These are phyloP conservation scores for Leucophenga maculata DNA, from an alignment of 2,888 invertebrate species.

Conservation along the genomic window DNA sequence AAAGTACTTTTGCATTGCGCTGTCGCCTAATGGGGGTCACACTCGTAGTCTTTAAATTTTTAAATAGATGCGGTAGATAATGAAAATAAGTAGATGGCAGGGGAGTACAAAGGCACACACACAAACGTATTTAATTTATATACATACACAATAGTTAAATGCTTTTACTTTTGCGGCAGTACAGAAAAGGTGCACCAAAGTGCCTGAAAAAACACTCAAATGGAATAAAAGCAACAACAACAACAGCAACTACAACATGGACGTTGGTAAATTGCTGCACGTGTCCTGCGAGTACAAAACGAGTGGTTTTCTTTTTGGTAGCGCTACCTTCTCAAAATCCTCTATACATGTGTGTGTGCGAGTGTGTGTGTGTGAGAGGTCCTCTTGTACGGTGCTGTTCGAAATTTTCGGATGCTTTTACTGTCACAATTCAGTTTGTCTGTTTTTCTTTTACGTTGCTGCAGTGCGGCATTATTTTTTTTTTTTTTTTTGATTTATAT, in stretches of 20 bases:
- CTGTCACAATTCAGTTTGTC: conserved; percentile 41
- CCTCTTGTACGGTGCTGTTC: conserved; percentile 36
- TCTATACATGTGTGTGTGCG: conserved; percentile 8
- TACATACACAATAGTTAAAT: not conserved
- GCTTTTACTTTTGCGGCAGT: too few relatives aligned
- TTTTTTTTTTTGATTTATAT: not conserved
- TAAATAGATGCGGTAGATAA: conserved; percentile 67
- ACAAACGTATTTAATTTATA: too few relatives aligned
- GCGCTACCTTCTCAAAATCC: too few relatives aligned
- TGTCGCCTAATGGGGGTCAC: conserved; percentile 66
- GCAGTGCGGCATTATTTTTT: conserved; percentile 47
- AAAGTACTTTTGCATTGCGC: conserved; percentile 38
- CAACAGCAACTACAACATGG: conserved; percentile 4
- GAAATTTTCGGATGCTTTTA: conserved; percentile 37
- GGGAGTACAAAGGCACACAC: conserved; percentile 40
- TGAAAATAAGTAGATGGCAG: conserved; percentile 62
- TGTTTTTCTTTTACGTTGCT: conserved; percentile 27
- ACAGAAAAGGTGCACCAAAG: not conserved
- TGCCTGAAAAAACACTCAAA: conserved; percentile 35
- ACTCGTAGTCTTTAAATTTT: conserved; percentile 64
- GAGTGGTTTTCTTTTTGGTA: not conserved
- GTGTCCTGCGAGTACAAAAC: conserved; percentile 18
- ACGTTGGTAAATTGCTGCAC: conserved; percentile 35
- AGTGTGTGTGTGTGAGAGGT: conserved; percentile 22
- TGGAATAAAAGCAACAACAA: conserved; percentile 32